Evolutionary conservation across 30 jellyfish, hydroid and myxozoan species (phyloP).

Genomic region (Hydractinia echinata): DNA sequence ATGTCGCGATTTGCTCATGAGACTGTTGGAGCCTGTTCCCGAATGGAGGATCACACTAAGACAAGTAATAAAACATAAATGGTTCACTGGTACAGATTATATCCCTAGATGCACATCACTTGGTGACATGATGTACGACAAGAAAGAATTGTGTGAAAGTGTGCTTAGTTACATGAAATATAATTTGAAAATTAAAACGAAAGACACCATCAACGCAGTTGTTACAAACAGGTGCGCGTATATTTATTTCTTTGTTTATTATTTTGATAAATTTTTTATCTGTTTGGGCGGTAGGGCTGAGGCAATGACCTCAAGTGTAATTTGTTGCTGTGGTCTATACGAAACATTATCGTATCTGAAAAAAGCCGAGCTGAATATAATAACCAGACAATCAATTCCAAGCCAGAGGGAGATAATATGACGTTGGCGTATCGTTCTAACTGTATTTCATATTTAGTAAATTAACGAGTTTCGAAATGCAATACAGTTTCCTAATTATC

Average conservation of each 20-base stretch:
- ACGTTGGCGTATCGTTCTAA: too few species aligned
- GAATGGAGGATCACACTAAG: conserved; percentile 76
- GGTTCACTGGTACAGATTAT: conserved; percentile 51
- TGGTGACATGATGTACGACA: conserved; percentile 32
- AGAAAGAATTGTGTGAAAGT: conserved; percentile 48
- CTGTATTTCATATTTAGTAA: too few species aligned
- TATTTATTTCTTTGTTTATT: too few species aligned
- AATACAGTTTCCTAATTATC: too few species aligned
- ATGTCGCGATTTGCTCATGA: conserved; percentile 76
- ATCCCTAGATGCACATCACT: conserved; percentile 27
- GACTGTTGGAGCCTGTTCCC: conserved; percentile 82
- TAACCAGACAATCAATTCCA: too few species aligned
- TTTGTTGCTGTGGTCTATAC: background rate
- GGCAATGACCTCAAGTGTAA: background rate
- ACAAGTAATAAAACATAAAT: conserved; percentile 78
- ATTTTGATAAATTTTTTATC: too few species aligned
- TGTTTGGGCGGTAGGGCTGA: background rate
- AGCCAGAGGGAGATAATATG: too few species aligned
- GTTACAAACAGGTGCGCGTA: conserved; percentile 55
- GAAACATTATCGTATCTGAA: too few species aligned
- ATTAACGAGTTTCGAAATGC: too few species aligned
- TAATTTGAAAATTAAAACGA: conserved; percentile 52
- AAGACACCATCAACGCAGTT: conserved; percentile 61
- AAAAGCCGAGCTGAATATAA: too few species aligned
- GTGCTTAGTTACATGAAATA: conserved; percentile 61